Evolutionary conservation across 2,888 invertebrate species (phyloP).

Genomic region (Orthosia gracilis): DNA sequence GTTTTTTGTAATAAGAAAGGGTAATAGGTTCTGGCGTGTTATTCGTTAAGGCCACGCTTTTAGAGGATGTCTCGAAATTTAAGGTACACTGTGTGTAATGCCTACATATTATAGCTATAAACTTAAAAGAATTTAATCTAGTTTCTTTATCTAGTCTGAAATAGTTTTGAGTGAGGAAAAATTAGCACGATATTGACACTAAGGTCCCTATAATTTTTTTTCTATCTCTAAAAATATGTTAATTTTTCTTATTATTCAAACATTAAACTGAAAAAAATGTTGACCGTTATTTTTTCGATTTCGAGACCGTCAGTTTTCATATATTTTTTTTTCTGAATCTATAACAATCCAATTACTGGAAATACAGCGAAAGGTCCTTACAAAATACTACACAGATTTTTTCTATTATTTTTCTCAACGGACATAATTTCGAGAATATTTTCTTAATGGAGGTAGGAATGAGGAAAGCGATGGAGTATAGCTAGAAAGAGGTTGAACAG

Average conservation of each 20-base stretch:
- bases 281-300: too few species aligned
- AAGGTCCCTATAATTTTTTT: not conserved
- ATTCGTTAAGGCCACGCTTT: slow-evolving; percentile 4
- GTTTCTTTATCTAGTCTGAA: not conserved
- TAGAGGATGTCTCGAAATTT: not conserved
- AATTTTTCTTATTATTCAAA: too few species aligned
- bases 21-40: not conserved
- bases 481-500: slow-evolving; percentile 28
- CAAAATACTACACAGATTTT: not conserved
- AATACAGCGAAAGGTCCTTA: not conserved
- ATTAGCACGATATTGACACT: not conserved
- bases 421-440: slow-evolving; percentile 23
- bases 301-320: too few species aligned
- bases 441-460: slow-evolving; percentile 14
- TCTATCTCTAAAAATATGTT: not conserved
- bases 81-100: too few species aligned
- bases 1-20: slow-evolving; percentile 30
- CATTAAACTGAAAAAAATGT: too few species aligned
- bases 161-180: not conserved
- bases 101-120: not conserved
- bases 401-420: not conserved
- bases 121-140: not conserved
- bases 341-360: not conserved
- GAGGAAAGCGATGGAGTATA: slow-evolving; percentile 3
- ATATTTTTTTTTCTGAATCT: too few species aligned